Evolutionary conservation across 2,797 vertebrate species (phyloP).

Genomic region (Phalanger gymnotis): DNA sequence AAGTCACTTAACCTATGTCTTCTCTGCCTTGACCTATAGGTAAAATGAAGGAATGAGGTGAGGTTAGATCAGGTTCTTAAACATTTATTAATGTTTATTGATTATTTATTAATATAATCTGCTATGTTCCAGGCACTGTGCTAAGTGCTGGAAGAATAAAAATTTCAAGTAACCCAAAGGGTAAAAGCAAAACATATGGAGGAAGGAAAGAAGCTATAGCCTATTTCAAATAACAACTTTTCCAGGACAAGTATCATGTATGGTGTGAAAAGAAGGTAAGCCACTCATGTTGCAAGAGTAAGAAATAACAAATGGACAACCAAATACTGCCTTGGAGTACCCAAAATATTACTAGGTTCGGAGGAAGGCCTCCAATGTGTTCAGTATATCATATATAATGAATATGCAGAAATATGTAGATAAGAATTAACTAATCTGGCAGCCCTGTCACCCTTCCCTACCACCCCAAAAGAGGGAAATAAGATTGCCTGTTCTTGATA

Average conservation of each 20-base stretch:
- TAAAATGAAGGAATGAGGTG: background rate
- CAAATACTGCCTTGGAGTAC: background rate
- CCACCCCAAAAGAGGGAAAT: background rate
- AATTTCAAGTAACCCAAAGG: background rate
- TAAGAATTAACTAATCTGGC: background rate
- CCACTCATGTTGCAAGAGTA: background rate
- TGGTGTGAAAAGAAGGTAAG: background rate
- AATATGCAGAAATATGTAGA: background rate
- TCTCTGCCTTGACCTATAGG: background rate
- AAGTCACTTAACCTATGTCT: background rate
- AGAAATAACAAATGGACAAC: background rate
- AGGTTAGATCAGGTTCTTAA: background rate
- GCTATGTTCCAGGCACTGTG: background rate
- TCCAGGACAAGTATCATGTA: background rate
- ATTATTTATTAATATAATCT: background rate
- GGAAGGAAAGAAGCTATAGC: background rate
- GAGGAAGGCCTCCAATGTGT: background rate
- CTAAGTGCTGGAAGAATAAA: background rate
- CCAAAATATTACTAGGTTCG: background rate
- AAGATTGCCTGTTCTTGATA: background rate
- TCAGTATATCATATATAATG: background rate
- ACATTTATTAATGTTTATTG: background rate
- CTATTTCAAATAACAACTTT: background rate
- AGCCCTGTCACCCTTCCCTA: background rate
- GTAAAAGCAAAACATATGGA: background rate